Percentiles rank a stretch among this genome's conserved stretches.
Conservation (phyloP, 2,888 invertebrate species). For the Amorpha juglandis region DNA sequence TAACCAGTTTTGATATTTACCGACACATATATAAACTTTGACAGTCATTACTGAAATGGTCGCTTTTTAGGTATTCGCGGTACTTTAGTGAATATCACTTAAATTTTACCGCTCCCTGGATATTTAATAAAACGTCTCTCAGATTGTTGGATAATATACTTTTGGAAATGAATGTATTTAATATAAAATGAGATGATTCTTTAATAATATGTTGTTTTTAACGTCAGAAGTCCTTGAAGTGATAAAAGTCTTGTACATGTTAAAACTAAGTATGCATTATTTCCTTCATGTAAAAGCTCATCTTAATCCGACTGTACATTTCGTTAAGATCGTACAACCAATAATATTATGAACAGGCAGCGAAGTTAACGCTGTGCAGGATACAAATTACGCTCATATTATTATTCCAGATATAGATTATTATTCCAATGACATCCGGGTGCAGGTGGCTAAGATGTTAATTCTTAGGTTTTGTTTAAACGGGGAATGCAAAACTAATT, state of each 20-base stretch:
- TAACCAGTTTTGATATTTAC: no score
- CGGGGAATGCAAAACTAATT: no score
- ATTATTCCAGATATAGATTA: conserved; percentile 23
- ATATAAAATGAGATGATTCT: no score
- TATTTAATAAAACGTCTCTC: no score
- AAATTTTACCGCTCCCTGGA: no score
- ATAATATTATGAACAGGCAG: conserved; percentile 22
- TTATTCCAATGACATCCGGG: conserved; percentile 15
- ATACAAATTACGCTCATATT: conserved; percentile 21
- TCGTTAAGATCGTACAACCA: conserved; percentile 7
- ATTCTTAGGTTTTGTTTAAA: neutral
- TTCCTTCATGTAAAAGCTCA: neutral
- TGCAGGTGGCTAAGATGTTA: conserved; percentile 13
- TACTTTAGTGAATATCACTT: no score
- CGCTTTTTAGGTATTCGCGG: no score
- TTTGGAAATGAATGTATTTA: no score
- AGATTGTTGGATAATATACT: no score
- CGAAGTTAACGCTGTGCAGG: neutral
- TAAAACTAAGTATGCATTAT: neutral
- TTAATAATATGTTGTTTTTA: neutral
- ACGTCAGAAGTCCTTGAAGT: neutral
- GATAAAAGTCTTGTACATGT: conserved; percentile 6
- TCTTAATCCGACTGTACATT: conserved; percentile 4
- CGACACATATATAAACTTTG: no score
- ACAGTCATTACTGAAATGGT: no score